These are phyloP conservation scores for Pharmacophagus antenor DNA, from an alignment of 2,888 invertebrate species.

Conservation along the genomic window DNA sequence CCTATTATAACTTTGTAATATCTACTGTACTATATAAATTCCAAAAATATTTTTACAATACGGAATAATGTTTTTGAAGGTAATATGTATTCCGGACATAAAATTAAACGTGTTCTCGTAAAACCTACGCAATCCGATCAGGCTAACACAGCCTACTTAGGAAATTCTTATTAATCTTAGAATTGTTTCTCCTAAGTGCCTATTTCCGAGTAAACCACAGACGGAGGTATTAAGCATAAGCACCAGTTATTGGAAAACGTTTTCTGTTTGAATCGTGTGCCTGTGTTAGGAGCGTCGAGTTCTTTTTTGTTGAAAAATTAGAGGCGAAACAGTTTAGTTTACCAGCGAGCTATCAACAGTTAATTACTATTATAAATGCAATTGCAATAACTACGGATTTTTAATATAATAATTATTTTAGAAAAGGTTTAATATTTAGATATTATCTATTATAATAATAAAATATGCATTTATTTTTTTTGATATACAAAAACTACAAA, in stretches of 20 bases:
- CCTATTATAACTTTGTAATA: too few species aligned
- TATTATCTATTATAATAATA: too few species aligned
- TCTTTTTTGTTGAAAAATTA: neutral
- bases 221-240: constrained; percentile 22
- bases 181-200: constrained; percentile 25
- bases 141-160: neutral
- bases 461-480: too few species aligned
- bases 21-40: too few species aligned
- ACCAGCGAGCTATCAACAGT: too few species aligned
- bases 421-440: too few species aligned
- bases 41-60: too few species aligned
- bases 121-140: constrained; percentile 5
- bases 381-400: too few species aligned
- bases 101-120: constrained; percentile 1
- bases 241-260: constrained; percentile 30
- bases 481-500: too few species aligned
- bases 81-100: neutral
- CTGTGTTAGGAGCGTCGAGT: neutral
- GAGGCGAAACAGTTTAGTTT: neutral
- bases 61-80: neutral
- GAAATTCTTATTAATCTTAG: constrained; percentile 16
- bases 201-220: constrained; percentile 19
- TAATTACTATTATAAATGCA: neutral
- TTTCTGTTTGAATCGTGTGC: constrained; percentile 19
- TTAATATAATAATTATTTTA: too few species aligned